Conservation (phyloP, 1,140 invertebrate species). For the Glomeris maerens region DNA sequence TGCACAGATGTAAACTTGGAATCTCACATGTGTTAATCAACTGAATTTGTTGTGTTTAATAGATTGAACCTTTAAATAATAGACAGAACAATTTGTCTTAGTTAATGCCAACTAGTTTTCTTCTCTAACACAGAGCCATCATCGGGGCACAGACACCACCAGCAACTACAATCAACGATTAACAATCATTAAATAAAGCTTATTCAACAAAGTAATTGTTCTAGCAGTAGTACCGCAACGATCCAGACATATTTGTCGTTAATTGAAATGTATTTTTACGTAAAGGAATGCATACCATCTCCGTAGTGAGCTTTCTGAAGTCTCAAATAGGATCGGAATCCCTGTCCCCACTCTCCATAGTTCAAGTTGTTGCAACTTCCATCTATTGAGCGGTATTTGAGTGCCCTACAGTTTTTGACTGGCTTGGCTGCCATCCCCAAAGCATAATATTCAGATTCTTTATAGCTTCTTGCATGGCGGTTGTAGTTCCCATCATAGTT, state of each 20-base stretch:
- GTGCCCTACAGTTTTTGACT: neutral
- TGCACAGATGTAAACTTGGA: too few relatives aligned
- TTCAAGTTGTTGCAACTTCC: conserved; percentile 71
- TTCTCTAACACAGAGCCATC: too few relatives aligned
- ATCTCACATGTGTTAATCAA: too few relatives aligned
- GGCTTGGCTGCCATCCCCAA: too few relatives aligned
- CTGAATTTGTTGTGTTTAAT: too few relatives aligned
- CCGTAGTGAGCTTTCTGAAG: conserved; percentile 47
- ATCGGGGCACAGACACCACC: too few relatives aligned
- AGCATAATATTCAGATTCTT: too few relatives aligned
- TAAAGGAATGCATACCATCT: neutral
- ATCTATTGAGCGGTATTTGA: conserved; percentile 56
- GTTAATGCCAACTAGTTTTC: too few relatives aligned
- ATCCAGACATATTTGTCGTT: neutral
- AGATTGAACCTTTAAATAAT: too few relatives aligned
- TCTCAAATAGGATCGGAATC: conserved; percentile 60
- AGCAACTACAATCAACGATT: conserved; percentile 18
- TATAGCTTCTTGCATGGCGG: too few relatives aligned
- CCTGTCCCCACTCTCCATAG: conserved; percentile 53
- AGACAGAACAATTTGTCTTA: too few relatives aligned
- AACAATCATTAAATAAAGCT: conserved; percentile 12
- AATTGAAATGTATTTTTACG: neutral
- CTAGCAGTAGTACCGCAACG: neutral
- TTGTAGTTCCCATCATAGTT: too few relatives aligned
- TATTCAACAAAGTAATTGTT: neutral